These are phyloP conservation scores for Diarsia rubi DNA, from an alignment of 2,888 invertebrate species.

Conservation along the genomic window DNA sequence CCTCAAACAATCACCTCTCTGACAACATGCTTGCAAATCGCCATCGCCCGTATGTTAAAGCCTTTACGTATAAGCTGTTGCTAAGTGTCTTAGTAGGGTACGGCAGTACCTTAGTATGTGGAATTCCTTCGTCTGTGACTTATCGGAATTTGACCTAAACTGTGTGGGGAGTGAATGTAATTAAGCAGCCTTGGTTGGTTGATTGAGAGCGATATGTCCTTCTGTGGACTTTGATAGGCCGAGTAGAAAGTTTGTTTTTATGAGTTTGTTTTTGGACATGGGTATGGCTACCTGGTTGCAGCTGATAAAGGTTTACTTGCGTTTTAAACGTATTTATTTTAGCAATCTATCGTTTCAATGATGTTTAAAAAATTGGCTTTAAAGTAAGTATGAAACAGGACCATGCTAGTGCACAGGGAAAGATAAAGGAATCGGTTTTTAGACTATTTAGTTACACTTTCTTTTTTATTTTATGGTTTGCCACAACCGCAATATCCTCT, in stretches of 20 bases:
- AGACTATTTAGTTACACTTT: background rate
- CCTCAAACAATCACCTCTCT: background rate
- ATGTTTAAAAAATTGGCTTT: background rate
- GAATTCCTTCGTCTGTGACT: constrained; percentile 41
- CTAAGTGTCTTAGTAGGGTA: constrained; percentile 36
- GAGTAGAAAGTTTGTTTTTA: constrained; percentile 39
- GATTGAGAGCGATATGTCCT: constrained; percentile 26
- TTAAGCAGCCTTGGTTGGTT: constrained; percentile 31
- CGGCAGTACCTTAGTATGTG: constrained; percentile 30
- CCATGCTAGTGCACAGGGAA: background rate
- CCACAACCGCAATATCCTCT: background rate
- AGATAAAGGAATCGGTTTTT: background rate
- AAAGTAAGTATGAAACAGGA: background rate
- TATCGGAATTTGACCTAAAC: constrained; percentile 32
- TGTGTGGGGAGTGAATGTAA: constrained; percentile 10
- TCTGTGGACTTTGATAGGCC: constrained; percentile 18
- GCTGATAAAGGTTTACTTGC: background rate
- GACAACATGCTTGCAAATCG: background rate
- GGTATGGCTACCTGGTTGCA: background rate
- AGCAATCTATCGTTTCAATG: background rate
- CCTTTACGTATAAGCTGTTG: constrained; percentile 20
- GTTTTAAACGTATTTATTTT: background rate
- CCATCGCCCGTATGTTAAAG: background rate
- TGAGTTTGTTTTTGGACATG: constrained; percentile 10
- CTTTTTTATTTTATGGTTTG: background rate